Evolutionary conservation across 2,113 vertebrate genomes (phyloP), one percentile per base, ranked within the genome.

Genomic region (Pseudorhombus dupliciocellatus): DNA sequence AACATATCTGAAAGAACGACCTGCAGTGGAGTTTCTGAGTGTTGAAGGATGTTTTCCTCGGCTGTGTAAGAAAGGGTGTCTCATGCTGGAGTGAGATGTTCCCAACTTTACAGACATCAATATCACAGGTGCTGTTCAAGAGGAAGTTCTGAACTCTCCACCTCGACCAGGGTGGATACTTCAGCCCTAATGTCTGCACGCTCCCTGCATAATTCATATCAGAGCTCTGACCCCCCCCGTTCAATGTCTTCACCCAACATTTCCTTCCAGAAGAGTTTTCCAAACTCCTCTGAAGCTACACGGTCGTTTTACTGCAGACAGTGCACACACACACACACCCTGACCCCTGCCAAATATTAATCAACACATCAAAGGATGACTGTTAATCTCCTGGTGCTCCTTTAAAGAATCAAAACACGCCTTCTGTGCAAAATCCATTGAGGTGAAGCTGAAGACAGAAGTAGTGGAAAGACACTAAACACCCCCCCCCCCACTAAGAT

Each of bases 191-290:
- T 60, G 54, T 51, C 66, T 61, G 20, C 50, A 56, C 22, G 51
- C 16, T n/a, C 4, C 61, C 55, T 71, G 56, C 61, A 75, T 71
- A 26, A 71, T 62, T 66, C 40, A 80, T 67, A 58, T 53, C 30
- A 61, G 20, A 40, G 15, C 51, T 3, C 18, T 54, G 28, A 21
- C 16, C 58, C 28, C 7, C 5, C 31, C 53, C 20, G 26, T 68
- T 68, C 52, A 25, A 28, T 56, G 24, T 52, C 42, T 73, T 68
- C 63, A 51, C 21, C 51, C 2, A 0, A 34, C 57, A 63, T 73
- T 46, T 4, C 14, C 53, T 53, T 20, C 46, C 26, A 16, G 24
- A 57, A 69, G 51, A 44, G n/a, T 44, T 79, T 58, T 15, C 20
- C 18, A 42, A 0, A 12, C 44, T 58, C 59, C 25, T 81, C 67